Evolutionary conservation across 2,113 vertebrate species (phyloP).

Genomic region (Geococcyx californianus): DNA sequence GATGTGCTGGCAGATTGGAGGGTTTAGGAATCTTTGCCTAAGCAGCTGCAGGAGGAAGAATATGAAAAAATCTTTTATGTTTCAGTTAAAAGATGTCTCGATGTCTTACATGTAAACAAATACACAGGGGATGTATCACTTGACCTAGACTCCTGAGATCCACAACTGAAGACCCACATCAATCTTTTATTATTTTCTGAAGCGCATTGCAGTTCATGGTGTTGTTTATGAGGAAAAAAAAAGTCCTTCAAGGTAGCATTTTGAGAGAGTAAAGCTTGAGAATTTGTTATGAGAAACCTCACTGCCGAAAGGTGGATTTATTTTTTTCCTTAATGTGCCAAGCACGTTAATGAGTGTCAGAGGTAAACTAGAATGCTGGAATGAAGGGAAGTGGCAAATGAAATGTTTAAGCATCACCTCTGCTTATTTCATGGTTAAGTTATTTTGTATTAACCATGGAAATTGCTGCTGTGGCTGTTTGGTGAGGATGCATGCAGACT

Average conservation of each 20-base stretch:
- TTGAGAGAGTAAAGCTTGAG: background rate
- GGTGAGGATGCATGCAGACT: slow-evolving; percentile 45
- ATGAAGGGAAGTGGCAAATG: background rate
- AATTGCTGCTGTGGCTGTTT: slow-evolving; percentile 31
- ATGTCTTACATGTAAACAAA: background rate
- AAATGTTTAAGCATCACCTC: slow-evolving; percentile 34
- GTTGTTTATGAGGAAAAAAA: background rate
- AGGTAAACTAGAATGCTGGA: slow-evolving; percentile 9
- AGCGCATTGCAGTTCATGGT: background rate
- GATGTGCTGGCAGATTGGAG: background rate
- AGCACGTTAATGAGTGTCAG: background rate
- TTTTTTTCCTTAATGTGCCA: background rate
- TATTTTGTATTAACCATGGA: slow-evolving; percentile 39
- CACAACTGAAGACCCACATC: background rate
- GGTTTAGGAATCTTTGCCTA: background rate
- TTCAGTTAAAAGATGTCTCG: background rate
- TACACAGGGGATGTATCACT: rapidly evolving
- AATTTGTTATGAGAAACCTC: background rate
- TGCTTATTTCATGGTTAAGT: slow-evolving; percentile 65
- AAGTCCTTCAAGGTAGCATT: background rate
- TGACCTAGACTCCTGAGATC: rapidly evolving
- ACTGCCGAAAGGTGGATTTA: background rate
- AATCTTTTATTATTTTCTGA: background rate
- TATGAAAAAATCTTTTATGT: background rate
- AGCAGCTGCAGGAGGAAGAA: background rate